Percentiles rank a stretch among this genome's conserved stretches.
Evolutionary conservation across 1,140 invertebrate genomes (phyloP).

Genomic region (Nebria ingens): DNA sequence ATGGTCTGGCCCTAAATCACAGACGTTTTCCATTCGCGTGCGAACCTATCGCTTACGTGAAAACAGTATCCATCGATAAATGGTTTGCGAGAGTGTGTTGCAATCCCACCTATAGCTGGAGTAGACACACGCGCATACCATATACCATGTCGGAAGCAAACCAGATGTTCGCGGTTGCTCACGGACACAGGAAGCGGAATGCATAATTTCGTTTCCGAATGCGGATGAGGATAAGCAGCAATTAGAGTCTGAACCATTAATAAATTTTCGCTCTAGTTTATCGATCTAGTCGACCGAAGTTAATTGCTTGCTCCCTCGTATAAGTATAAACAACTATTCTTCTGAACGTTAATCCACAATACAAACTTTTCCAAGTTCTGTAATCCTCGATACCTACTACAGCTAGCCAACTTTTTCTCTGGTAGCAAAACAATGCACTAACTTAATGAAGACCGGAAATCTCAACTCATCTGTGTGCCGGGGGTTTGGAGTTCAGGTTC

Average conservation of each 20-base stretch:
- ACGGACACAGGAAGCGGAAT: background rate
- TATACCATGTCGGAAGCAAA: background rate
- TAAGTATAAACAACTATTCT: conserved; percentile 6
- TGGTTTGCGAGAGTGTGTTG: background rate
- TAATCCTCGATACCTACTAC: background rate
- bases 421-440: background rate
- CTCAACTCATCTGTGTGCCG: background rate
- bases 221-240: background rate
- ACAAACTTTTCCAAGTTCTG: background rate
- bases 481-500: no score
- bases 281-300: background rate
- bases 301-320: background rate
- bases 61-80: background rate
- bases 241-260: background rate
- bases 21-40: conserved; percentile 2
- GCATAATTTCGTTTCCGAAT: background rate
- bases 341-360: background rate
- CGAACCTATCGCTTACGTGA: background rate
- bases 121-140: background rate
- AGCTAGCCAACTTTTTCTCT: background rate
- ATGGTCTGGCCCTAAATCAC: conserved; percentile 1
- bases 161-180: background rate
- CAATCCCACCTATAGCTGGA: background rate
- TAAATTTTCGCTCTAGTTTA: background rate
- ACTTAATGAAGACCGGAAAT: background rate